A percentile compares a stretch with the other conserved stretches of the same genome.
Conservation (phyloP, 2,888 invertebrate genomes). For the Apotomis turbidana region DNA sequence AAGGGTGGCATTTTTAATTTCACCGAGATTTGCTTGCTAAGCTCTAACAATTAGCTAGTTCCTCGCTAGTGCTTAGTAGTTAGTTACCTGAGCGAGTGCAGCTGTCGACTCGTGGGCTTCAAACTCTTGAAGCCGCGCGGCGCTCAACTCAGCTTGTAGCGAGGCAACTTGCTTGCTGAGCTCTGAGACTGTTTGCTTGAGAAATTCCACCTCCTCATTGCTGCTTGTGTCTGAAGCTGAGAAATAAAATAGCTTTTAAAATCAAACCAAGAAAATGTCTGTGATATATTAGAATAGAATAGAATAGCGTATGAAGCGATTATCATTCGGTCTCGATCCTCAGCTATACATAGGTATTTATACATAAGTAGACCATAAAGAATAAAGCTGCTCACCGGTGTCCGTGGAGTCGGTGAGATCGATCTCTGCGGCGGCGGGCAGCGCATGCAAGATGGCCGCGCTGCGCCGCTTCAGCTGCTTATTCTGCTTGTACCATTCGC, state of each 20-base stretch:
- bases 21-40: too few relatives aligned
- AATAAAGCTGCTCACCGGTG: constrained; percentile 56
- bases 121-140: constrained; percentile 87
- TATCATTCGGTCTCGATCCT: too few relatives aligned
- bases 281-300: too few relatives aligned
- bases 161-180: constrained; percentile 86
- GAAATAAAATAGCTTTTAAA: constrained; percentile 42
- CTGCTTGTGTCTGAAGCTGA: constrained; percentile 79
- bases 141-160: constrained; percentile 86
- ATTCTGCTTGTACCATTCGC: constrained; percentile 91
- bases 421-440: constrained; percentile 81
- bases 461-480: constrained; percentile 88
- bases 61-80: too few relatives aligned
- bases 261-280: too few relatives aligned
- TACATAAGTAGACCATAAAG: too few relatives aligned
- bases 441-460: constrained; percentile 85
- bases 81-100: constrained; percentile 78
- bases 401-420: constrained; percentile 77
- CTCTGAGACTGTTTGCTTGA: constrained; percentile 86
- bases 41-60: too few relatives aligned
- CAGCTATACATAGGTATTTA: too few relatives aligned
- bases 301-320: too few relatives aligned
- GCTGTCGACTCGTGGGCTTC: constrained; percentile 87
- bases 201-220: constrained; percentile 87
- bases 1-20: too few relatives aligned